Conservation (phyloP, 2,797 vertebrate species). For the Manis pentadactyla region DNA sequence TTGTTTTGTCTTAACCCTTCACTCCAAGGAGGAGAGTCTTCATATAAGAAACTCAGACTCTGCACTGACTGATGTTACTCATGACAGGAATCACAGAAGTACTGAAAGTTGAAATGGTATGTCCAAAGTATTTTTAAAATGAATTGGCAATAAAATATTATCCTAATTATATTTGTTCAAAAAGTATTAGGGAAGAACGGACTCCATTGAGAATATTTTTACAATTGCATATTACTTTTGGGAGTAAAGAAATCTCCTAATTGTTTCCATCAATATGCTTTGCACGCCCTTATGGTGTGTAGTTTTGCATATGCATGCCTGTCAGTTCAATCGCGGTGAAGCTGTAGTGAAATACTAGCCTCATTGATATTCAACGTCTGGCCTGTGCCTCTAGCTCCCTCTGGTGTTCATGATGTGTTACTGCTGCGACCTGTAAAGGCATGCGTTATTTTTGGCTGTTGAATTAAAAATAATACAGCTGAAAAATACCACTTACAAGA, state of each 20-base stretch:
- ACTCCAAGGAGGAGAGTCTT: not conserved
- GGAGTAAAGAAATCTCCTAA: not conserved
- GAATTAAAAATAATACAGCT: not conserved
- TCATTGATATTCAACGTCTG: not conserved
- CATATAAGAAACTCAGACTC: not conserved
- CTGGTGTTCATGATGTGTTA: slow-evolving; percentile 56
- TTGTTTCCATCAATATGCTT: not conserved
- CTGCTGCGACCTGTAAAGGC: not conserved
- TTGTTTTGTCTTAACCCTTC: not conserved
- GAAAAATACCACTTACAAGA: not conserved
- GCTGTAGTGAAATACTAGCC: rapidly evolving
- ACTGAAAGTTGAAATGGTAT: not conserved
- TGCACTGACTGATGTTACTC: not conserved
- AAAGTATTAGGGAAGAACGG: not conserved
- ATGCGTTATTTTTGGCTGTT: not conserved
- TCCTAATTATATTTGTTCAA: not conserved
- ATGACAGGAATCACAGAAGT: not conserved
- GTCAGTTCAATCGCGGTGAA: rapidly evolving
- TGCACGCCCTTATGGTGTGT: rapidly evolving
- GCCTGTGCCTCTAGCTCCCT: slow-evolving; percentile 38
- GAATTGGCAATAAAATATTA: not conserved
- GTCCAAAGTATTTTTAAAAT: not conserved
- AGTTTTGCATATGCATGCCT: not conserved
- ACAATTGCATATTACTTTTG: not conserved
- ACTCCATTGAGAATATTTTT: not conserved